A percentile compares a stretch with the other conserved stretches of the same genome.
phyloP scores from a whole-genome alignment of 2,797 vertebrate species.

The Hozukius guyotensis region DNA sequence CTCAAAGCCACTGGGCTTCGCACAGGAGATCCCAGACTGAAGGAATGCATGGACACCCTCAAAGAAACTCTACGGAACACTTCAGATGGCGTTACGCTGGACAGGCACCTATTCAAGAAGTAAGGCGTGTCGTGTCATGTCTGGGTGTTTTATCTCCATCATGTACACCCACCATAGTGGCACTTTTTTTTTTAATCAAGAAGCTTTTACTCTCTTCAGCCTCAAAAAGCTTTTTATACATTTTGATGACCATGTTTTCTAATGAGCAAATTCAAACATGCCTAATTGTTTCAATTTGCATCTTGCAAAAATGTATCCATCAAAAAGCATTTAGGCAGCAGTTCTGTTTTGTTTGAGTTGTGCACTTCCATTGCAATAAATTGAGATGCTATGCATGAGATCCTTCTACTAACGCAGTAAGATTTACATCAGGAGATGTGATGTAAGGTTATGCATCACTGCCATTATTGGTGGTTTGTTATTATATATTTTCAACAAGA shows the following conservation, averaged over 20 bases:
- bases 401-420: background rate
- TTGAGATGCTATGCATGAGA: background rate
- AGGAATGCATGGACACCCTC: conserved; percentile 98
- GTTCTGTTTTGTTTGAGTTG: background rate
- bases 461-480: background rate
- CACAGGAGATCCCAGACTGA: conserved; percentile 94
- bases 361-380: background rate
- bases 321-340: background rate
- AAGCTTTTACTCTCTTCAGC: background rate
- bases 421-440: background rate
- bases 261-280: conserved; percentile 19
- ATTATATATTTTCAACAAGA: background rate
- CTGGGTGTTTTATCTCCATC: background rate
- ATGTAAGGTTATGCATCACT: background rate
- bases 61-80: conserved; percentile 92
- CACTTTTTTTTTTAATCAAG: background rate
- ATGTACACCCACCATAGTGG: background rate
- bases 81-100: conserved; percentile 94
- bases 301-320: background rate
- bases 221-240: background rate
- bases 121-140: conserved; percentile 68
- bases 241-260: conserved; percentile 6
- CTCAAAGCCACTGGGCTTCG: conserved; percentile 96
- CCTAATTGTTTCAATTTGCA: background rate
- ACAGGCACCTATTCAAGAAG: conserved; percentile 98